Evolutionary conservation across 2,113 vertebrate species (phyloP).

Genomic region (Rhinogobius similis): DNA sequence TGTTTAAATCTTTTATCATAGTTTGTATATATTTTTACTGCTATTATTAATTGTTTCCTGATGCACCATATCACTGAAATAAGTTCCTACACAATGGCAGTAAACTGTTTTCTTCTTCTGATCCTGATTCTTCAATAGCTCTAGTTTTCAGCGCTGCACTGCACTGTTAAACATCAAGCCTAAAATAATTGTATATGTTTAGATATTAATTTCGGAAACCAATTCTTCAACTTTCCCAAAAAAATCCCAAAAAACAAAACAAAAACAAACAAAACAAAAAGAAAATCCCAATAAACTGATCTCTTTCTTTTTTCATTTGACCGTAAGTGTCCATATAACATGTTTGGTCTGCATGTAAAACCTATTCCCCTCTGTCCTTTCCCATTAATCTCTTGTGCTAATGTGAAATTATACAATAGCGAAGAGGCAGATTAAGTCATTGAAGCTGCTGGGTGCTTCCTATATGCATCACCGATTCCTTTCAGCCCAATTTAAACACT

Average conservation of each 20-base stretch:
- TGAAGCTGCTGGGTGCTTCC: constrained; percentile 67
- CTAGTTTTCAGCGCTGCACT: too few species aligned
- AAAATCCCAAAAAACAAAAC: background rate
- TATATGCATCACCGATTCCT: constrained; percentile 73
- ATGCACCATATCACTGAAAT: too few species aligned
- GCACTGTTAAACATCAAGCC: too few species aligned
- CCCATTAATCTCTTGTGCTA: constrained; percentile 78
- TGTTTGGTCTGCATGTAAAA: constrained; percentile 32
- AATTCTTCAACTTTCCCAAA: background rate
- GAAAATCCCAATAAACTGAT: background rate
- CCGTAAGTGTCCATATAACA: background rate
- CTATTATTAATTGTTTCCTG: too few species aligned
- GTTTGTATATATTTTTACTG: too few species aligned
- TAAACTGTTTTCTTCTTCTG: too few species aligned
- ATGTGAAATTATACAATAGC: constrained; percentile 71
- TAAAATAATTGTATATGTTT: too few species aligned
- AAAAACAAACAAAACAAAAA: too few species aligned
- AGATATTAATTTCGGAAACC: too few species aligned
- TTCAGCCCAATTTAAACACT: constrained; percentile 82
- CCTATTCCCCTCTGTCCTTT: constrained; percentile 59
- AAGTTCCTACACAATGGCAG: too few species aligned
- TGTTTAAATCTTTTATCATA: too few species aligned
- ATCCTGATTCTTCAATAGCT: too few species aligned
- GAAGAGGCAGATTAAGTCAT: constrained; percentile 79
- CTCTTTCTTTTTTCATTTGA: background rate